Evolutionary conservation across 2,113 vertebrate species (phyloP).

Genomic region (Microtus montanus): DNA sequence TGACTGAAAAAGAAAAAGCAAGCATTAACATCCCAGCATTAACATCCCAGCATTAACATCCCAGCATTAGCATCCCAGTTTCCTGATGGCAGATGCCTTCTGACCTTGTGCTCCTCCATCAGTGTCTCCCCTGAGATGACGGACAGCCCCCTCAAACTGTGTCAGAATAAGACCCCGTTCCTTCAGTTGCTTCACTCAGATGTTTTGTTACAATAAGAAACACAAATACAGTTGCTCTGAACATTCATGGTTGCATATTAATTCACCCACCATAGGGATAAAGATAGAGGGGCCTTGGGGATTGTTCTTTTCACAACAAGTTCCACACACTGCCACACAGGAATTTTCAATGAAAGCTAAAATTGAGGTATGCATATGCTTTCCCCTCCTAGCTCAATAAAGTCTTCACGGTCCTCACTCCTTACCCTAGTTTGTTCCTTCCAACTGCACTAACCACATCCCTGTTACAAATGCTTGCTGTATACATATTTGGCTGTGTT

Average conservation of each 20-base stretch:
- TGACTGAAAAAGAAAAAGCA: not conserved
- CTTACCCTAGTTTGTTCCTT: not conserved
- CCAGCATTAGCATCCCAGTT: too few relatives aligned
- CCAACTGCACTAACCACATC: not conserved
- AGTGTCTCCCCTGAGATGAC: too few relatives aligned
- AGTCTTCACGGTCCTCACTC: fast-evolving
- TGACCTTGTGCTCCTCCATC: not conserved
- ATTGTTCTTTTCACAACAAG: not conserved
- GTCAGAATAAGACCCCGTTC: not conserved
- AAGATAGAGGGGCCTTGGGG: not conserved
- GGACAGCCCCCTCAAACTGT: not conserved
- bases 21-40: too few relatives aligned
- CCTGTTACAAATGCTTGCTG: not conserved
- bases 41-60: too few relatives aligned
- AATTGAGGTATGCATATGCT: not conserved
- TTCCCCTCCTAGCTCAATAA: not conserved
- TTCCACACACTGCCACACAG: not conserved
- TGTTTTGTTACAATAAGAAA: not conserved
- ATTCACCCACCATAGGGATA: not conserved
- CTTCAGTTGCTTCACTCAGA: not conserved
- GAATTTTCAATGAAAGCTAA: not conserved
- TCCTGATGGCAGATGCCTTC: too few relatives aligned
- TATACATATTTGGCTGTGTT: not conserved
- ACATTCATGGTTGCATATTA: not conserved
- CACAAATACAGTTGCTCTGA: not conserved